Evolutionary conservation across 1,140 invertebrate species (phyloP), one percentile per base, ranked within the genome.

Genomic region (Lucilia sericata): DNA sequence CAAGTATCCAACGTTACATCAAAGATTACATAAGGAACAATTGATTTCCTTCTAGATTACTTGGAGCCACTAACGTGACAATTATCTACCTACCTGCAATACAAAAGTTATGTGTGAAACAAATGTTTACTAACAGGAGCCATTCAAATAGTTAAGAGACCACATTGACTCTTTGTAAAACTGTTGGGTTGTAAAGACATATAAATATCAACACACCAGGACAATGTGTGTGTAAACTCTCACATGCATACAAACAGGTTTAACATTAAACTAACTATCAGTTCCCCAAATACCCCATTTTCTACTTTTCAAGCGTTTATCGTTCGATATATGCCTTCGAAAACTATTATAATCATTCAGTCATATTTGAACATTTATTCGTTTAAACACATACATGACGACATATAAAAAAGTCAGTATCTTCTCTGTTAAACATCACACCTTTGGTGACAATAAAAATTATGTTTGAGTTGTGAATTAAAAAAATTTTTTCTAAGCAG

Each of bases 381-480:
- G 42, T 10, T 42, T 42, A 42, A 42, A 42, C 42, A 42, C 42
- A 42, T 10, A 42, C 10, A 8, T 3, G 3, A 30, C 25, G 25
- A 30, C 42, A 7, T 42, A 10, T 42, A 2, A 14, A 60, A n/a
- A 17, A 60, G 55, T 60, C 55, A 60, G 55, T 14, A 60, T 17
- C 55, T 60, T 60, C 14, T 60, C 14, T 60, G 55, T 60, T 60
- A 60, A 60, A n/a, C 55, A n/a, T 60, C 55, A 60, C 55, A 60
- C 55, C 55, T 60, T 60, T 60, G 14, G 55, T 60, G 55, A 60
- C 55, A 60, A 60, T 60, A 60, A 60, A 60, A 60, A 60, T 60
- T 60, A 60, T 60, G 55, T 60, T 60, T 60, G 55, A 60, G n/a
- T 60, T 60, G 13, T 60, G 55, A 60, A 60, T 60, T 60, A 60